Evolutionary conservation across 2,888 invertebrate genomes (phyloP).

Genomic region (Cephalotes varians): DNA sequence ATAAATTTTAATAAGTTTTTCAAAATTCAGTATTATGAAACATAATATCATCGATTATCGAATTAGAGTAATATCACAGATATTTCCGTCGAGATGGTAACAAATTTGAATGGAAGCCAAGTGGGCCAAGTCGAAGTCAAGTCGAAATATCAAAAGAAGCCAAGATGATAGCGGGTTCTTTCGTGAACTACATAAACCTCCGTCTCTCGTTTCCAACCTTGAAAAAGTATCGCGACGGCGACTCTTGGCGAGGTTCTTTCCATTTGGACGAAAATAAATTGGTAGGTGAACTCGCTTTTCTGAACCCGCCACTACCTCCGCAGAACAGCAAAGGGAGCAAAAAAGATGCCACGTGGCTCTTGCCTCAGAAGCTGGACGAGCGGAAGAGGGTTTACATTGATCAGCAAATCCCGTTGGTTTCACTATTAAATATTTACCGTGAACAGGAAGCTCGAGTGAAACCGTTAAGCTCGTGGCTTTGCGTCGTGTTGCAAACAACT

Average conservation of each 20-base stretch:
- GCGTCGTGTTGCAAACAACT: slow-evolving; percentile 26
- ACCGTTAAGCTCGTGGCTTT: slow-evolving; percentile 57
- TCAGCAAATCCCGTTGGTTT: slow-evolving; percentile 75
- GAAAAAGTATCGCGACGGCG: slow-evolving; percentile 57
- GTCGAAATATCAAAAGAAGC: slow-evolving; percentile 72
- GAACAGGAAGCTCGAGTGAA: slow-evolving; percentile 54
- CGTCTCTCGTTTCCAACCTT: slow-evolving; percentile 46
- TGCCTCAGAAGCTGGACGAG: slow-evolving; percentile 64
- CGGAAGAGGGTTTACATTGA: slow-evolving; percentile 74
- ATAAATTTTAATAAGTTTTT: neutral
- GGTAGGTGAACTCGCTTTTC: slow-evolving; percentile 51
- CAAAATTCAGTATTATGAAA: neutral
- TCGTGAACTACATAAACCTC: slow-evolving; percentile 47
- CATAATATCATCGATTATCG: neutral
- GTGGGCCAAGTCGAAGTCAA: no score
- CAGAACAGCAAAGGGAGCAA: slow-evolving; percentile 44
- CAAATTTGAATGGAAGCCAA: slow-evolving; percentile 72
- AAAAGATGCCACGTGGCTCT: slow-evolving; percentile 53
- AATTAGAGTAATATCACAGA: slow-evolving; percentile 36
- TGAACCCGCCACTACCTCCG: slow-evolving; percentile 6
- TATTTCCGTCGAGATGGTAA: slow-evolving; percentile 76
- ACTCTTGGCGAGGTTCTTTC: slow-evolving; percentile 56
- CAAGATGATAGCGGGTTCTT: slow-evolving; percentile 23
- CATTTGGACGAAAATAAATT: slow-evolving; percentile 71
- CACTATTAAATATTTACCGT: slow-evolving; percentile 78